These are phyloP conservation scores for Pogona vitticeps DNA, from an alignment of 2,113 vertebrate species.

Conservation along the genomic window DNA sequence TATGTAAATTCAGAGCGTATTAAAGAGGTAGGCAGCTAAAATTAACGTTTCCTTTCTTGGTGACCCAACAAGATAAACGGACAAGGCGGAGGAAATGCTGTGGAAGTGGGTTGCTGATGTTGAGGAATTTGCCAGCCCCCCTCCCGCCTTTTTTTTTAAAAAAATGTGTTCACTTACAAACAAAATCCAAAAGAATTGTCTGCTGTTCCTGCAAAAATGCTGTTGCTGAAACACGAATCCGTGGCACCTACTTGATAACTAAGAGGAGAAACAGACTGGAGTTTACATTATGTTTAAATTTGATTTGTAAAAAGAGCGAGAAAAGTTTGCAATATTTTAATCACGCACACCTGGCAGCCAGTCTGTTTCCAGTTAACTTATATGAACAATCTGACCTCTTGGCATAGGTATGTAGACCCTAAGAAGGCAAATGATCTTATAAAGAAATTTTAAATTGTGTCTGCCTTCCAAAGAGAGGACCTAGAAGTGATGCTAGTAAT, in stretches of 20 bases:
- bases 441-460: background rate
- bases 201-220: background rate
- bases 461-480: slow-evolving; percentile 21
- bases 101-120: slow-evolving; percentile 31
- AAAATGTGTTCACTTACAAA: slow-evolving; percentile 43
- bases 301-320: fast-evolving
- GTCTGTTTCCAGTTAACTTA: background rate
- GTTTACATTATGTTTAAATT: background rate
- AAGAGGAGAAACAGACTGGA: background rate
- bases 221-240: slow-evolving; percentile 1
- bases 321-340: background rate
- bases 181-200: slow-evolving; percentile 18
- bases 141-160: background rate
- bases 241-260: background rate
- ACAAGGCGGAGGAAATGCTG: slow-evolving; percentile 43
- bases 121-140: slow-evolving; percentile 41
- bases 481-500: slow-evolving; percentile 26
- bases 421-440: background rate
- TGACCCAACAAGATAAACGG: slow-evolving; percentile 56
- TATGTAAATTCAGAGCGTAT: slow-evolving; percentile 68
- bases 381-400: slow-evolving; percentile 34
- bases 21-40: slow-evolving; percentile 64
- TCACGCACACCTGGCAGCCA: too few species aligned
- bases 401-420: slow-evolving; percentile 38
- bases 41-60: slow-evolving; percentile 58